Base-by-base conservation (phyloP, 2,113 vertebrate species). In the Trichechus manatus region DNA sequence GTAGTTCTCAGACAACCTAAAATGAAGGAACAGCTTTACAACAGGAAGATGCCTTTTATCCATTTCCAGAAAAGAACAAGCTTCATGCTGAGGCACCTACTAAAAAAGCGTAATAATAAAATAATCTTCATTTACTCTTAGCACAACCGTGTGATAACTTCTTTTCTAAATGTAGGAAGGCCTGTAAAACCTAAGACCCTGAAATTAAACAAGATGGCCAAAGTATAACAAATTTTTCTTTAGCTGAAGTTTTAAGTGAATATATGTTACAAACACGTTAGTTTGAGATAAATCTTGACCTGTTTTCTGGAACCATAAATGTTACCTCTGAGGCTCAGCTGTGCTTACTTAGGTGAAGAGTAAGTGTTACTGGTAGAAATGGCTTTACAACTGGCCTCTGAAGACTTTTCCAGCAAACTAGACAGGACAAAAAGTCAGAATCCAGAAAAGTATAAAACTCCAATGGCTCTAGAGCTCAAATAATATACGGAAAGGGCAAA, bases 151-250 rank as follows among this genome's bases (percentile, higher is more conserved):
- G 27, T 84, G 68, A 72, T 77, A 50, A 90, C 66, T 56, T 91
- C 42, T 77, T 77, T 88, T 79, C 42, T 91, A 53, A 59, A 66
- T 44, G 33, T 89, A 91, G 42, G 64, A 97, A 78, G 78, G 31
- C 80, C 63, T 77, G 17, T 33, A 44, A 92, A 87, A 66, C 50
- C 19, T 56, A 87, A 78, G 39, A 66, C n/a, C 77, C 61, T 93
- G 27, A 10, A 86, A 20, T 96, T 93, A 93, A 96, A 63, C 42
- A 75, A 36, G 23, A 9, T 96, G 86, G 70, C 70, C 56, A 93
- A 47, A 84, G n/a, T 74, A 89, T 50, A 91, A 22, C 23, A 42
- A 88, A 77, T 74, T 91, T 95, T 77, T 89, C 85, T 93, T 93
- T 31, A 87, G 64, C 53, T 90, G 33, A 84, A 70, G 44, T 83